A percentile compares a stretch with the other conserved stretches of the same genome.
Evolutionary conservation across 2,113 vertebrate genomes (phyloP).

Genomic region (Terrapene triunguis): DNA sequence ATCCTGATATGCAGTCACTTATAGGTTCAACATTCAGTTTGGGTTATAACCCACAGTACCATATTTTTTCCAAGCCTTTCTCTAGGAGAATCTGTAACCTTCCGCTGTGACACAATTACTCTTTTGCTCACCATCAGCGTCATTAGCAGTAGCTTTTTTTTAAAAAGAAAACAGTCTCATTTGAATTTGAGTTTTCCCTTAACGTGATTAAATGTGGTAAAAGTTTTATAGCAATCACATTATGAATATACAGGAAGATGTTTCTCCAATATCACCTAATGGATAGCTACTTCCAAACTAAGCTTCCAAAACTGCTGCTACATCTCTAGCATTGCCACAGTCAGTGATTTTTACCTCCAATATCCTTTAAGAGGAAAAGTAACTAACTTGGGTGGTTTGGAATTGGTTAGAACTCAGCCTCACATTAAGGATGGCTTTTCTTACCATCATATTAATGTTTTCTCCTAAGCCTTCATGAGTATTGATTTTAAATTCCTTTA

Average conservation of each 20-base stretch:
- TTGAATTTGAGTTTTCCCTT: neutral
- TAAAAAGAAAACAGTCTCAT: neutral
- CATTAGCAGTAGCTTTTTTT: neutral
- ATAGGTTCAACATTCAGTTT: neutral
- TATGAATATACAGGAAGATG: neutral
- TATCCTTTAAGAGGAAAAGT: neutral
- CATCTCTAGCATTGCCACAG: neutral
- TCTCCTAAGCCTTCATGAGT: neutral
- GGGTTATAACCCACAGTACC: neutral
- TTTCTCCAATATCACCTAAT: neutral
- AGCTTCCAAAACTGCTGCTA: neutral
- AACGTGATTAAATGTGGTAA: neutral
- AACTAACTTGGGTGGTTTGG: neutral
- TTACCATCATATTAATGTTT: neutral
- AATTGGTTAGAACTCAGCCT: neutral
- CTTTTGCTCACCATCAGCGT: neutral
- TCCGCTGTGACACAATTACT: neutral
- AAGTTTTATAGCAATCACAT: neutral
- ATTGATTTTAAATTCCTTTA: neutral
- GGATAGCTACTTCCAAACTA: neutral
- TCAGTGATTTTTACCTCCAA: neutral
- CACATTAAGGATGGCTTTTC: accelerated
- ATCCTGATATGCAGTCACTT: neutral
- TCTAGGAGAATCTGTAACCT: neutral
- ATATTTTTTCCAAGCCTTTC: neutral